Percentiles rank a stretch among this genome's conserved stretches.
These are phyloP conservation scores for Salvelinus fontinalis DNA, from an alignment of 2,113 vertebrate species.

Conservation along the genomic window DNA sequence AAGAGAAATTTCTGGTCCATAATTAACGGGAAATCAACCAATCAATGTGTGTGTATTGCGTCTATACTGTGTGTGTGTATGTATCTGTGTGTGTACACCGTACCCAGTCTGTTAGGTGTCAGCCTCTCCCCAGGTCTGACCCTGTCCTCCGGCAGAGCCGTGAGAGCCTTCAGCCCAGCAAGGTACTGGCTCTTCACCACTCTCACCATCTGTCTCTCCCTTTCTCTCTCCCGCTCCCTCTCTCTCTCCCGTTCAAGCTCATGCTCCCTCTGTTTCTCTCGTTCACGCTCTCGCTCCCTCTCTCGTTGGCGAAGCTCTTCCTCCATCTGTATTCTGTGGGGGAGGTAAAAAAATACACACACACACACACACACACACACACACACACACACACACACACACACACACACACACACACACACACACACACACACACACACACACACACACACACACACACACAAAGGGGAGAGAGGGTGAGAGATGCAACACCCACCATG, in stretches of 20 bases:
- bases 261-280: constrained; percentile 77
- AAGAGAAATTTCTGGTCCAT: no score
- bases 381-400: no score
- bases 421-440: no score
- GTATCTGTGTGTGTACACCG: not conserved
- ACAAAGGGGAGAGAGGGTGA: constrained; percentile 57
- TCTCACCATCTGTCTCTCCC: constrained; percentile 70
- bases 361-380: no score
- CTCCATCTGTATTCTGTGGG: constrained; percentile 91
- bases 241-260: constrained; percentile 80
- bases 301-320: constrained; percentile 84
- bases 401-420: no score
- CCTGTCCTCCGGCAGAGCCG: constrained; percentile 83
- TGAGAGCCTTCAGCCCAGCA: constrained; percentile 83
- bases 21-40: no score
- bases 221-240: constrained; percentile 64
- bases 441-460: constrained; percentile 1
- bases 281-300: constrained; percentile 2
- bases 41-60: constrained; percentile 1
- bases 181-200: constrained; percentile 87
- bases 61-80: no score
- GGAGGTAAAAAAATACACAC: not conserved
- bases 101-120: constrained; percentile 85
- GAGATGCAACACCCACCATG: constrained; percentile 75
- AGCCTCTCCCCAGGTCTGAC: constrained; percentile 82